Evolutionary conservation across 2,888 invertebrate species (phyloP).

Genomic region (Nephrotoma flavescens): DNA sequence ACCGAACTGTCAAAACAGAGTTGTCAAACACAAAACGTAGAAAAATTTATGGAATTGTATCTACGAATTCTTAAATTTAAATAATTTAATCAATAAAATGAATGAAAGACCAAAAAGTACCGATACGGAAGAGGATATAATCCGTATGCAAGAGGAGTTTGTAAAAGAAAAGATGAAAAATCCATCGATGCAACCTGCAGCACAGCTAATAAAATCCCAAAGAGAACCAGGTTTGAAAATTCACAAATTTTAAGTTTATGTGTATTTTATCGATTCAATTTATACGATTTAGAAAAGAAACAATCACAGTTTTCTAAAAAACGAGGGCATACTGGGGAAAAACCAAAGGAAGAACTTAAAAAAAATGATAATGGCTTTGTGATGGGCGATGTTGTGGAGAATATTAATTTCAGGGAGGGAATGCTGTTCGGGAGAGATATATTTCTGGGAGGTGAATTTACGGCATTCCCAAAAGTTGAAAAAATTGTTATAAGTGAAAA

Average conservation of each 20-base stretch:
- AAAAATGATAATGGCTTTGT: conserved; percentile 14
- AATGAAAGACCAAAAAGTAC: conserved; percentile 48
- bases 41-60: neutral
- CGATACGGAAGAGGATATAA: conserved; percentile 59
- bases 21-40: neutral
- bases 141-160: conserved; percentile 59
- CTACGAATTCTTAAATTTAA: neutral
- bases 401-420: conserved; percentile 1
- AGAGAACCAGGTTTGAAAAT: neutral
- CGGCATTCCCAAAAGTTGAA: conserved; percentile 32
- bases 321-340: conserved; percentile 2
- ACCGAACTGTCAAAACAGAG: neutral
- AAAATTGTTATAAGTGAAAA: neutral
- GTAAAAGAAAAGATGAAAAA: conserved; percentile 38
- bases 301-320: conserved; percentile 25
- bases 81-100: conserved; percentile 30
- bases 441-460: neutral
- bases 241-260: neutral
- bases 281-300: conserved; percentile 16
- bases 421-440: neutral
- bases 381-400: conserved; percentile 43
- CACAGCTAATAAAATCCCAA: conserved; percentile 32
- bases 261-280: neutral
- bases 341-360: neutral
- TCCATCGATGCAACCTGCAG: conserved; percentile 42